Evolutionary conservation across 2,113 vertebrate genomes (phyloP).

Genomic region (Nesogale talazaci): DNA sequence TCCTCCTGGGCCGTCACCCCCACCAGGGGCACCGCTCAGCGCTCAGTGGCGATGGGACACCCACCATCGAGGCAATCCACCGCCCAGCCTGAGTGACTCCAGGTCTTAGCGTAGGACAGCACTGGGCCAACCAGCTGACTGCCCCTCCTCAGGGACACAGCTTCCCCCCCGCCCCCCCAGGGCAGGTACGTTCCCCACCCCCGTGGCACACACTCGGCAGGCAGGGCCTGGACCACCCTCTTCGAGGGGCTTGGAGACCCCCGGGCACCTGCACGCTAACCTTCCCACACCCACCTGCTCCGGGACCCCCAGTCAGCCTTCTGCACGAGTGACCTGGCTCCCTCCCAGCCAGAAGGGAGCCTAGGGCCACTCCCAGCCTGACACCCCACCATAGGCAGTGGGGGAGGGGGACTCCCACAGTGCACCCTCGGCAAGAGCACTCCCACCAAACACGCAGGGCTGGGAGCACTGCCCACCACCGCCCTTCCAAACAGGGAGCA

Average conservation of each 20-base stretch:
- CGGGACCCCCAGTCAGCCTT: not conserved
- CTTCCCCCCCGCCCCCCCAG: not conserved
- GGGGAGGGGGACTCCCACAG: no score
- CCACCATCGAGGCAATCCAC: not conserved
- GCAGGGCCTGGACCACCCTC: not conserved
- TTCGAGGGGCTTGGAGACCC: no score
- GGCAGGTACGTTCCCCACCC: not conserved
- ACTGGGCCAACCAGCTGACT: not conserved
- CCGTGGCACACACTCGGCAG: no score
- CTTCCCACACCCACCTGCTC: not conserved
- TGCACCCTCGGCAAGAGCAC: no score
- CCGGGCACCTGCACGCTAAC: not conserved
- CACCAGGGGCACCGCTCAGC: not conserved
- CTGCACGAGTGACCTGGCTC: not conserved
- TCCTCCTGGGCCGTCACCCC: no score
- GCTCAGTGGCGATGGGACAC: not conserved
- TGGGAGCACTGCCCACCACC: no score
- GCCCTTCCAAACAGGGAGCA: no score
- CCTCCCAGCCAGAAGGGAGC: not conserved
- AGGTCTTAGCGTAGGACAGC: no score
- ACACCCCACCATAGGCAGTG: no score
- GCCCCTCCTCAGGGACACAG: not conserved
- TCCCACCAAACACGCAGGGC: no score
- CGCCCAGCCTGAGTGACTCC: not conserved
- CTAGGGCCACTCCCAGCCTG: not conserved